phyloP scores from a whole-genome alignment of 2,888 invertebrate genomes.

The Charanyca ferruginea region DNA sequence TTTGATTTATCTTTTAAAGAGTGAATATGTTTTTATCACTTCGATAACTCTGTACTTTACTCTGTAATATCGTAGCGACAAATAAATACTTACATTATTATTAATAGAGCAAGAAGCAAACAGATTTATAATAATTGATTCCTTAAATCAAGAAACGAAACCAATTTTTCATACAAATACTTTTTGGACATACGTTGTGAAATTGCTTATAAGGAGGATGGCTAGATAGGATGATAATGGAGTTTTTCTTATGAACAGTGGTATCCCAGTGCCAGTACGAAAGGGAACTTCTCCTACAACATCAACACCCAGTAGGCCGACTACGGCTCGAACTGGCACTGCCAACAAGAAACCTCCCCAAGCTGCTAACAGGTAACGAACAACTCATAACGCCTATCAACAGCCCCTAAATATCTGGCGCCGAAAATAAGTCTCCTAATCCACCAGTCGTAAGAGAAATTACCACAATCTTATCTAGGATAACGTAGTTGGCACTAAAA shows the following conservation, averaged over 20 bases:
- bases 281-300: conserved; percentile 86
- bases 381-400: neutral
- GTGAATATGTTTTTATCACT: too few species aligned
- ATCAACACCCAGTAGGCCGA: conserved; percentile 71
- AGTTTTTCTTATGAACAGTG: conserved; percentile 70
- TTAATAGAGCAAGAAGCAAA: too few species aligned
- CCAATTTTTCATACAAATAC: too few species aligned
- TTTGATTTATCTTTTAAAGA: conserved; percentile 1
- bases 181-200: too few species aligned
- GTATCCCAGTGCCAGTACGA: conserved; percentile 90
- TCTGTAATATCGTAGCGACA: too few species aligned
- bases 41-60: too few species aligned
- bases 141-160: too few species aligned
- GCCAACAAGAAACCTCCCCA: conserved; percentile 81
- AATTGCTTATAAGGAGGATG: neutral
- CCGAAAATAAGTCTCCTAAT: neutral
- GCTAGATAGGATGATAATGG: neutral
- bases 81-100: too few species aligned
- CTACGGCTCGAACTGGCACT: conserved; percentile 67
- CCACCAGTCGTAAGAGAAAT: neutral
- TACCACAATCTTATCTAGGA: neutral
- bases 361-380: conserved; percentile 82
- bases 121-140: neutral
- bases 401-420: neutral
- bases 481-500: neutral